These are phyloP conservation scores for Petrocephalus zakoni DNA, from an alignment of 2,113 vertebrate genomes.

Conservation along the genomic window DNA sequence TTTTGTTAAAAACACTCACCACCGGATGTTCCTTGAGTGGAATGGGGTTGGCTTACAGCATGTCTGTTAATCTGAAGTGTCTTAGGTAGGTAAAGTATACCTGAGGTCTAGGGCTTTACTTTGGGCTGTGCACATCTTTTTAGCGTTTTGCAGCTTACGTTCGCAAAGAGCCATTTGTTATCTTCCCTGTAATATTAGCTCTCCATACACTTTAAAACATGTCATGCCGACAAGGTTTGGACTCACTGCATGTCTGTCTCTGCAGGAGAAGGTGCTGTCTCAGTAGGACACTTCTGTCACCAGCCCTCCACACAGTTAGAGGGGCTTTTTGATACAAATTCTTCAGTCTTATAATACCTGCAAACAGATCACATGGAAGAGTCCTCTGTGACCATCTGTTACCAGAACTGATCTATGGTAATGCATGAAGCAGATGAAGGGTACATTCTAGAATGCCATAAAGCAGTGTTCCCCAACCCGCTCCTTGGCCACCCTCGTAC, in stretches of 20 bases:
- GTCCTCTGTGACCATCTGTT: slow-evolving; percentile 35
- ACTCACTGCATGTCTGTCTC: neutral
- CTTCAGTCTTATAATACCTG: neutral
- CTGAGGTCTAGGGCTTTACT: neutral
- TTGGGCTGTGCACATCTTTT: neutral
- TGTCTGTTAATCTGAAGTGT: neutral
- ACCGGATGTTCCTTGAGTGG: neutral
- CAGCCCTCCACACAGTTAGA: slow-evolving; percentile 18
- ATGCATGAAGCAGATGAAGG: slow-evolving; percentile 38
- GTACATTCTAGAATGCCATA: slow-evolving; percentile 41
- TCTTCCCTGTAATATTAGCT: neutral
- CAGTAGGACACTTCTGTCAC: neutral
- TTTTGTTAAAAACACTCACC: neutral
- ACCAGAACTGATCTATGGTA: slow-evolving; percentile 25
- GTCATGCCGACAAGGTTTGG: neutral
- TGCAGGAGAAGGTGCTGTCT: neutral
- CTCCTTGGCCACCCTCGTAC: no score
- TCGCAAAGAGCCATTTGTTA: neutral
- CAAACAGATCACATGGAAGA: slow-evolving; percentile 38
- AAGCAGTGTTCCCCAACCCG: slow-evolving; percentile 25
- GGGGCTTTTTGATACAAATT: neutral
- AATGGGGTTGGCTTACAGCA: neutral
- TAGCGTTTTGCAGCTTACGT: neutral
- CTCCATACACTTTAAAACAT: neutral
- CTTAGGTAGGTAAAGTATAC: neutral